A percentile compares a stretch with the other conserved stretches of the same genome.
Evolutionary conservation across 2,113 vertebrate genomes (phyloP).

Genomic region (Scalopus aquaticus): DNA sequence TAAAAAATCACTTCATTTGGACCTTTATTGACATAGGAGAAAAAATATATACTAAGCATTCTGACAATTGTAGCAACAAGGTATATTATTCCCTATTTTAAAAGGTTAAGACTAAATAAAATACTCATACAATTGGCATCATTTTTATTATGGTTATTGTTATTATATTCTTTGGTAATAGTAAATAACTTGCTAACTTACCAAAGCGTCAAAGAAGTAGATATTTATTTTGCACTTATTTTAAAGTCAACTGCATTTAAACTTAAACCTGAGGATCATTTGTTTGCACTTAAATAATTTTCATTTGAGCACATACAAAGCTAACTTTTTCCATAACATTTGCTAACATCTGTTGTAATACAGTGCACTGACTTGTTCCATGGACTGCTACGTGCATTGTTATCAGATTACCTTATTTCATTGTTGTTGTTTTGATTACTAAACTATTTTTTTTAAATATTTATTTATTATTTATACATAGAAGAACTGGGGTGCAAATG

Average conservation of each 20-base stretch:
- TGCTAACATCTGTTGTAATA: not conserved
- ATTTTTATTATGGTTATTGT: not conserved
- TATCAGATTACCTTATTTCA: not conserved
- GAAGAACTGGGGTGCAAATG: no score
- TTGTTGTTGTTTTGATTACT: not conserved
- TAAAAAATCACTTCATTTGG: not conserved
- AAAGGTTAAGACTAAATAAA: conserved; percentile 8
- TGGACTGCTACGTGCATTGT: not conserved
- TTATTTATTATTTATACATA: not conserved
- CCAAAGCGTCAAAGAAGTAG: not conserved
- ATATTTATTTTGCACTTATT: not conserved
- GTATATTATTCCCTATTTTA: not conserved
- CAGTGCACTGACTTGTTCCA: not conserved
- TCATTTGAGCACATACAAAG: not conserved
- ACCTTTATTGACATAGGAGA: not conserved
- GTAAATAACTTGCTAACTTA: conserved; percentile 34
- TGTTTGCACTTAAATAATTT: not conserved
- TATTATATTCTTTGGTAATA: not conserved
- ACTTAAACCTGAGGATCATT: not conserved
- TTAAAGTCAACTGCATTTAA: not conserved
- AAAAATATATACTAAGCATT: not conserved
- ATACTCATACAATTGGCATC: not conserved
- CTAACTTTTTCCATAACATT: not conserved
- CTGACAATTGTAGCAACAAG: not conserved
- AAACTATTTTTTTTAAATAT: not conserved